Conservation (phyloP, 2,113 vertebrate species). For the Indicator indicator region DNA sequence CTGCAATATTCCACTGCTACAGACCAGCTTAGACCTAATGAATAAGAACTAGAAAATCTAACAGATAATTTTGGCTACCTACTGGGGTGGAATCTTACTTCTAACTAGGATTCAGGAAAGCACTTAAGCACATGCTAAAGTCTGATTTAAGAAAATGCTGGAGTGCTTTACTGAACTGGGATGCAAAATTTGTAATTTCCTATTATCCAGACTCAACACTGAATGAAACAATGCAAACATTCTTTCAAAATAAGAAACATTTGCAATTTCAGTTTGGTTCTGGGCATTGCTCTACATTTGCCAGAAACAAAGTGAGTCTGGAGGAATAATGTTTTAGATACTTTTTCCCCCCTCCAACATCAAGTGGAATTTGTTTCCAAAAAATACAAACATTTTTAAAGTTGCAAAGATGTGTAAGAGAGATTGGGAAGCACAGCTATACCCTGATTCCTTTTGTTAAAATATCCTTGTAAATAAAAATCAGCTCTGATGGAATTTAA, state of each 20-base stretch:
- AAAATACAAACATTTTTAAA: constrained; percentile 28
- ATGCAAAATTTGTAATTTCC: constrained; percentile 10
- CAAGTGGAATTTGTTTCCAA: constrained; percentile 20
- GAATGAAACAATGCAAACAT: constrained; percentile 25
- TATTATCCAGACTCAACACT: constrained; percentile 18
- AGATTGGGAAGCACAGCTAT: background rate
- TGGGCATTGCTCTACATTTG: constrained; percentile 27
- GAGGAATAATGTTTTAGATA: constrained; percentile 58
- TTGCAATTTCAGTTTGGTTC: constrained; percentile 2
- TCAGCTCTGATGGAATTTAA: background rate
- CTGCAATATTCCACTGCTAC: background rate
- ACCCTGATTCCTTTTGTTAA: background rate
- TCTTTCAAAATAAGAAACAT: constrained; percentile 45
- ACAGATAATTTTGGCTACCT: background rate
- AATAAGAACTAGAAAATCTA: background rate
- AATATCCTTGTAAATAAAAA: background rate
- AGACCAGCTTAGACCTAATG: background rate
- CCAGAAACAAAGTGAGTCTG: constrained; percentile 37
- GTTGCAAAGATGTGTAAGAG: constrained; percentile 9
- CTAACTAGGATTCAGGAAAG: background rate
- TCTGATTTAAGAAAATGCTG: background rate
- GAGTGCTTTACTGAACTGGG: background rate
- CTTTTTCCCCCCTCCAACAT: constrained; percentile 24
- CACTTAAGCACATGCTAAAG: background rate
- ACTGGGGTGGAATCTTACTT: background rate